Evolutionary conservation across 1,140 invertebrate genomes (phyloP).

Genomic region (Drosophila navojoa): DNA sequence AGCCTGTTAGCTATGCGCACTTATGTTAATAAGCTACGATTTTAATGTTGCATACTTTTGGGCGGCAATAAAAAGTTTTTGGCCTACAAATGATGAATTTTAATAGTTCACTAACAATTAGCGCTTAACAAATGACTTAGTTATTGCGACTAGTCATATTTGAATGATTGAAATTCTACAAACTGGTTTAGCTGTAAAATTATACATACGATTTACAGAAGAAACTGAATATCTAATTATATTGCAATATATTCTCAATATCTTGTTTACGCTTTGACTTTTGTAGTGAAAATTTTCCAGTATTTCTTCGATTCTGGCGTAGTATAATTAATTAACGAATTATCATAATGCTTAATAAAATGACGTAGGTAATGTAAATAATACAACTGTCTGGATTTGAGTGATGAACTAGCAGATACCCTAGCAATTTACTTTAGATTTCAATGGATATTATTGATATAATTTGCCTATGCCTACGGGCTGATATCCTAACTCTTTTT

Average conservation of each 20-base stretch:
- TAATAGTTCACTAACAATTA: not conserved
- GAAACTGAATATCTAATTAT: slow-evolving; percentile 1
- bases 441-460: too few species aligned
- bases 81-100: not conserved
- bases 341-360: not conserved
- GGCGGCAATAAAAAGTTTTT: not conserved
- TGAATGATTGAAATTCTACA: not conserved
- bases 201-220: not conserved
- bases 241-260: not conserved
- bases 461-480: too few species aligned
- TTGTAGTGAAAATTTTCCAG: slow-evolving; percentile 5
- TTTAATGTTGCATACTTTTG: slow-evolving; percentile 5
- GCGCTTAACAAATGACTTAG: not conserved
- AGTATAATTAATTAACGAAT: slow-evolving; percentile 7
- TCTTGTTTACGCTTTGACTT: slow-evolving; percentile 11
- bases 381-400: not conserved
- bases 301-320: not conserved
- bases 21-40: slow-evolving; percentile 4
- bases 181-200: not conserved
- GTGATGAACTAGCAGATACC: not conserved
- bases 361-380: too few species aligned
- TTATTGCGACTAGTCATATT: not conserved
- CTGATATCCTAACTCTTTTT: too few species aligned
- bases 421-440: not conserved
- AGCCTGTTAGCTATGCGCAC: not conserved